phyloP scores from a whole-genome alignment of 53 echinoderm and acorn worm genomes.

The Holothuria leucospilota region DNA sequence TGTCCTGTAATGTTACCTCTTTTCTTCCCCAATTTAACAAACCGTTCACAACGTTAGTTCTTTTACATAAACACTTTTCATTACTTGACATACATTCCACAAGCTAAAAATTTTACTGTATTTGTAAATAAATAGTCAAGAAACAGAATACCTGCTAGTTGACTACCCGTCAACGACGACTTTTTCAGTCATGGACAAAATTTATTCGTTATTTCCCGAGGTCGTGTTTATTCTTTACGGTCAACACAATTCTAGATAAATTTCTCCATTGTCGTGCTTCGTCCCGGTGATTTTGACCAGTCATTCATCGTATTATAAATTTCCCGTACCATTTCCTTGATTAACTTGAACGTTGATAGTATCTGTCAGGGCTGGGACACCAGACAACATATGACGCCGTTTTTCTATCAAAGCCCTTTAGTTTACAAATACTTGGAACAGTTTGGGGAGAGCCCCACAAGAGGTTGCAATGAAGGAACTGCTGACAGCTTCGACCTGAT shows the following conservation, averaged over 20 bases:
- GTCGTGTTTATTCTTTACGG: neutral
- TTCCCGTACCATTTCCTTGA: conserved; percentile 6
- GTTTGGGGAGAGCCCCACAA: neutral
- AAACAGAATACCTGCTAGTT: too few species aligned
- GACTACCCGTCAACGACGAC: too few species aligned
- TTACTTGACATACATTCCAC: too few species aligned
- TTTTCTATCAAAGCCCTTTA: neutral
- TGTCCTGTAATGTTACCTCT: too few species aligned
- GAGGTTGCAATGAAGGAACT: neutral
- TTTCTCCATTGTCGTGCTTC: neutral
- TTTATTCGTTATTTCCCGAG: neutral
- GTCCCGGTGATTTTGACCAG: neutral
- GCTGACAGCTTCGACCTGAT: conserved; percentile 11
- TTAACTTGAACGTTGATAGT: conserved; percentile 21
- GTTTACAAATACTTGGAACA: conserved; percentile 32
- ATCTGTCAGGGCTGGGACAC: conserved; percentile 28
- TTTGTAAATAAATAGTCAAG: too few species aligned
- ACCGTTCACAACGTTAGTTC: too few species aligned
- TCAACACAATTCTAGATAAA: neutral
- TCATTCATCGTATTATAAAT: conserved; percentile 23
- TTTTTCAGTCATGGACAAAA: neutral
- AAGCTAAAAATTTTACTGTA: too few species aligned
- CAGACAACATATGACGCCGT: conserved; percentile 15
- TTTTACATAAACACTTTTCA: too few species aligned
- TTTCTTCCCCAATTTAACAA: too few species aligned